A percentile compares a stretch with the other conserved stretches of the same genome.
Evolutionary conservation across 2,797 vertebrate genomes (phyloP).

Genomic region (Dendrocincla tyrannina): DNA sequence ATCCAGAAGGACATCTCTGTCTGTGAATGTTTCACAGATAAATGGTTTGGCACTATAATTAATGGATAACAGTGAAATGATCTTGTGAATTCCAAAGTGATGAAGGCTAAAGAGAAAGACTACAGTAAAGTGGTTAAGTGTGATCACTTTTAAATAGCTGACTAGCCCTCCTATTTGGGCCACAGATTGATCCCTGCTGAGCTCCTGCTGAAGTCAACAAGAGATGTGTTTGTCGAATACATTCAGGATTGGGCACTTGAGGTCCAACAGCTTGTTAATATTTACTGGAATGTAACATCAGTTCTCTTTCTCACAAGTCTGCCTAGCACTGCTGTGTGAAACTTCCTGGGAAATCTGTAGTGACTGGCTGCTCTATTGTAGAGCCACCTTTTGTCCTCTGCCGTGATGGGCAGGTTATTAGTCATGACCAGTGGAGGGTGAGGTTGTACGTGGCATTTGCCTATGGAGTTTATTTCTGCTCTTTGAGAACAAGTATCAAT

Average conservation of each 20-base stretch:
- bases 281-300: background rate
- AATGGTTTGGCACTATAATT: background rate
- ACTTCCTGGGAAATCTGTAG: background rate
- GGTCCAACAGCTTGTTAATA: background rate
- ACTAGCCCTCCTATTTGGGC: background rate
- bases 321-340: background rate
- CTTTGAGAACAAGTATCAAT: background rate
- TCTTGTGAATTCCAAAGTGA: background rate
- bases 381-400: conserved; percentile 15
- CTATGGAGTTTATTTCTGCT: background rate
- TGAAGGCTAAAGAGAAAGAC: background rate
- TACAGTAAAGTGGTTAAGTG: background rate
- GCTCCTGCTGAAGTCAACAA: background rate
- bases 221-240: background rate
- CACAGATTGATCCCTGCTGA: background rate
- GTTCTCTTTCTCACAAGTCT: background rate
- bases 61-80: background rate
- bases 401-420: conserved; percentile 5
- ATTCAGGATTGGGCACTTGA: background rate
- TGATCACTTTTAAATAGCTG: background rate
- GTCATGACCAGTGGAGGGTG: background rate
- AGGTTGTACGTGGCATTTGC: background rate
- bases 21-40: background rate
- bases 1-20: background rate
- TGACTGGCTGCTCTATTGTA: background rate